These are phyloP conservation scores for Phaetusa simplex DNA, from an alignment of 2,113 vertebrate species.

Conservation along the genomic window DNA sequence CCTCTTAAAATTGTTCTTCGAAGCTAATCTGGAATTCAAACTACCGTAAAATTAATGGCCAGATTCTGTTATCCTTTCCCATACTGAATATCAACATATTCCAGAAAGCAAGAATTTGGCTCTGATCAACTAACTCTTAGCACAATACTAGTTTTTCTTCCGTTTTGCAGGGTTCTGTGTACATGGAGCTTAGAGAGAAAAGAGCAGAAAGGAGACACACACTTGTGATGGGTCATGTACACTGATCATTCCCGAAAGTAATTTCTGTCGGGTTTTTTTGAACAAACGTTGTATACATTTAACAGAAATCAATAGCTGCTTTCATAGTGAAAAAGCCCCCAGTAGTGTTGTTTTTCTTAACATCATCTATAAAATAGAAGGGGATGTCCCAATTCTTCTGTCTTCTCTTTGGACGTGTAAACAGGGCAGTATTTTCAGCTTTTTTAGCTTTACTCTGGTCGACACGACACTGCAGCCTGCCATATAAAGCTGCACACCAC, in stretches of 20 bases:
- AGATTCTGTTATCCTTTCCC: background rate
- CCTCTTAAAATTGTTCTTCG: background rate
- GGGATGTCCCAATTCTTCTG: background rate
- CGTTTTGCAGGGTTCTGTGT: background rate
- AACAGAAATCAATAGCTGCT: background rate
- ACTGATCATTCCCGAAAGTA: background rate
- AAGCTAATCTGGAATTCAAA: background rate
- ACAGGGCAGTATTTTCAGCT: background rate
- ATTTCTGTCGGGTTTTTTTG: background rate
- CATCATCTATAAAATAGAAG: background rate
- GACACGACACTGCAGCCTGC: background rate
- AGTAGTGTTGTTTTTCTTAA: background rate
- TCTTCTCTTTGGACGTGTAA: background rate
- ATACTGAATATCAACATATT: background rate
- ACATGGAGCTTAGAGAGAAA: background rate
- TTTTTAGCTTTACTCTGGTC: background rate
- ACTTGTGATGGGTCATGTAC: background rate
- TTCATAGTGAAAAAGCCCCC: background rate
- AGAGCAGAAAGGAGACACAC: background rate
- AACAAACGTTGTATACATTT: background rate
- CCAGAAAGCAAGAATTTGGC: background rate
- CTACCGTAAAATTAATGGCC: background rate
- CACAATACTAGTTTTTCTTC: background rate
- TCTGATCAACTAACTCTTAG: background rate
- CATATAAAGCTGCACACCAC: conserved; percentile 22